Evolutionary conservation across 2,113 vertebrate species (phyloP).

Genomic region (Andinoacara biseriatus): DNA sequence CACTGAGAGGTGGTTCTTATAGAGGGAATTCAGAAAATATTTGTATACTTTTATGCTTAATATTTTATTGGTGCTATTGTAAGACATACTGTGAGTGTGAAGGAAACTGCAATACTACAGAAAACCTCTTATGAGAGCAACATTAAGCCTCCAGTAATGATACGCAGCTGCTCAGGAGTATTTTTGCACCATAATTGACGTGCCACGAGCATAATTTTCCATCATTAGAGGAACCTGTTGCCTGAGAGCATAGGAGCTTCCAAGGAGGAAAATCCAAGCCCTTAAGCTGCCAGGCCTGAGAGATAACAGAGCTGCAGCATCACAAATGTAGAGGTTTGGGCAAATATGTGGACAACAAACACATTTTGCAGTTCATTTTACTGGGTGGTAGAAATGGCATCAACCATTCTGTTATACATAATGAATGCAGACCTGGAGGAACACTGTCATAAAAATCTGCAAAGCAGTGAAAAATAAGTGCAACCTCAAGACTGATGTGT

Average conservation of each 20-base stretch:
- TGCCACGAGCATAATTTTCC: conserved; percentile 62
- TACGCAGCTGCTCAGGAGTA: conserved; percentile 35
- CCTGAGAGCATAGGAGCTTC: conserved; percentile 47
- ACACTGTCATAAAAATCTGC: conserved; percentile 31
- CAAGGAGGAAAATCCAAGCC: conserved; percentile 42
- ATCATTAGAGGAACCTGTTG: conserved; percentile 69
- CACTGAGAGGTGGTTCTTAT: neutral
- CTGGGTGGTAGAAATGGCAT: conserved; percentile 29
- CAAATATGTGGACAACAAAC: conserved; percentile 44
- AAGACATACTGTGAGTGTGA: conserved; percentile 8
- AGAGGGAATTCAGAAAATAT: conserved; percentile 17
- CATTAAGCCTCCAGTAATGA: conserved; percentile 41
- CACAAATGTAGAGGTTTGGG: conserved; percentile 29
- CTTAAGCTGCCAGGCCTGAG: conserved; percentile 38
- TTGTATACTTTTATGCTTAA: conserved; percentile 21
- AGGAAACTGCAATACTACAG: conserved; percentile 17
- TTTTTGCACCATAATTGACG: conserved; percentile 58
- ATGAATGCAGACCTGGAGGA: conserved; percentile 51
- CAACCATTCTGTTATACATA: conserved; percentile 43
- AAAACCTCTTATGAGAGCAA: conserved; percentile 38
- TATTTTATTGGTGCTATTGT: conserved; percentile 29
- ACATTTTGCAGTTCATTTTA: conserved; percentile 41
- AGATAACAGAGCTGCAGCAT: conserved; percentile 45
- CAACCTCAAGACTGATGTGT: conserved; percentile 29
- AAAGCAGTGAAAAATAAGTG: conserved; percentile 30